phyloP scores from a whole-genome alignment of 2,888 invertebrate species.

The Steromphala cineraria region DNA sequence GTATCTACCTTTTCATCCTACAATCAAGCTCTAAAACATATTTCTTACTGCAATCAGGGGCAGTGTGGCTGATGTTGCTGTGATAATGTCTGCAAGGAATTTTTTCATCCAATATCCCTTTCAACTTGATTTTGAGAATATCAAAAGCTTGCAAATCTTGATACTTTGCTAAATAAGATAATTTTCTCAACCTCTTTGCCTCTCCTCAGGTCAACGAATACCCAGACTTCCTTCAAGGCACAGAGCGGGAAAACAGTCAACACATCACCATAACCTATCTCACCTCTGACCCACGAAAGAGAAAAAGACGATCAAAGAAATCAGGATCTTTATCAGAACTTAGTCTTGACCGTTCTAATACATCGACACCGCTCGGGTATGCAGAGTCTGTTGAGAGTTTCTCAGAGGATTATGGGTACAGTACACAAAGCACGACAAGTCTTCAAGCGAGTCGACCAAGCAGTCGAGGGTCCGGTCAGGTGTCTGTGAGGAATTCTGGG shows the following conservation, averaged over 20 bases:
- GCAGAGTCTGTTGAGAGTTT: slow-evolving; percentile 56
- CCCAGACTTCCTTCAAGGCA: slow-evolving; percentile 71
- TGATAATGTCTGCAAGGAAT: no score
- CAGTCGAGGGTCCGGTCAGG: slow-evolving; percentile 55
- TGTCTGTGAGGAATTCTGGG: slow-evolving; percentile 38
- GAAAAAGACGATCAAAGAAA: slow-evolving; percentile 16
- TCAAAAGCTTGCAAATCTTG: no score
- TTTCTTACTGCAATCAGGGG: no score
- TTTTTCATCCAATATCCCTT: no score
- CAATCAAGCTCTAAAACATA: no score
- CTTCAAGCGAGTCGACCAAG: slow-evolving; percentile 50
- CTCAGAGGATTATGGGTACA: slow-evolving; percentile 59
- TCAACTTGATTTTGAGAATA: no score
- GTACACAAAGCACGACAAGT: slow-evolving; percentile 47
- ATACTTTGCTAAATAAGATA: no score
- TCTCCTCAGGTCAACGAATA: slow-evolving; percentile 70
- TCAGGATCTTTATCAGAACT: slow-evolving; percentile 48
- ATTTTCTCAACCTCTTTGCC: neutral
- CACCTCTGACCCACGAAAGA: slow-evolving; percentile 51
- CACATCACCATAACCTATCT: slow-evolving; percentile 69
- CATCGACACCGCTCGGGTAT: slow-evolving; percentile 61
- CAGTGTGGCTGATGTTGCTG: no score
- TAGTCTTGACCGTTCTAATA: slow-evolving; percentile 55
- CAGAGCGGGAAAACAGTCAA: slow-evolving; percentile 70
- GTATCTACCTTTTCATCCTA: no score